Evolutionary conservation across 2,888 invertebrate species (phyloP).

Genomic region (Camponotus fellah): DNA sequence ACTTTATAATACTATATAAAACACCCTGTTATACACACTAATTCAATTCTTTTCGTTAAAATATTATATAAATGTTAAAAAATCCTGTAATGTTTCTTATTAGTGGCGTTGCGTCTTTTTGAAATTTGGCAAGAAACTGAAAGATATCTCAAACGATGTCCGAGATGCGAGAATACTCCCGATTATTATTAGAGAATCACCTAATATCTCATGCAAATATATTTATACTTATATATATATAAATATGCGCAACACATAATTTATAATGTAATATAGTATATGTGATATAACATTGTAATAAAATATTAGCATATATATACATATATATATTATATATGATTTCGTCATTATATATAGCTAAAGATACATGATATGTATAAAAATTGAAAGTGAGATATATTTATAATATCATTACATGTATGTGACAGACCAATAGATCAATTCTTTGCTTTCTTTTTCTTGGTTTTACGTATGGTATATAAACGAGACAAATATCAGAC

Average conservation of each 20-base stretch:
- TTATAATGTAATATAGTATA: slow-evolving; percentile 14
- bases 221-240: slow-evolving; percentile 6
- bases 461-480: background rate
- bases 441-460: background rate
- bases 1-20: background rate
- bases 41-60: slow-evolving; percentile 5
- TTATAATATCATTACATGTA: background rate
- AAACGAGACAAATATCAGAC: background rate
- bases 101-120: slow-evolving; percentile 61
- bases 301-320: background rate
- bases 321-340: background rate
- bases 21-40: background rate
- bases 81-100: slow-evolving; percentile 11
- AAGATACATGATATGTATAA: background rate
- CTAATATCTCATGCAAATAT: slow-evolving; percentile 71
- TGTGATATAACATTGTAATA: slow-evolving; percentile 9
- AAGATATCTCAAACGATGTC: slow-evolving; percentile 72
- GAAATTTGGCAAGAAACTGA: slow-evolving; percentile 75
- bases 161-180: slow-evolving; percentile 75
- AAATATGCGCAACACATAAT: slow-evolving; percentile 36
- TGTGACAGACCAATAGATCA: background rate
- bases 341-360: background rate
- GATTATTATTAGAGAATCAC: slow-evolving; percentile 79
- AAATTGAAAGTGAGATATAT: background rate
- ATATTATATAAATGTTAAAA: slow-evolving; percentile 4